Evolutionary conservation across 2,888 invertebrate genomes (phyloP), one percentile per base, ranked within the genome.

Genomic region (Ectemnius lituratus): DNA sequence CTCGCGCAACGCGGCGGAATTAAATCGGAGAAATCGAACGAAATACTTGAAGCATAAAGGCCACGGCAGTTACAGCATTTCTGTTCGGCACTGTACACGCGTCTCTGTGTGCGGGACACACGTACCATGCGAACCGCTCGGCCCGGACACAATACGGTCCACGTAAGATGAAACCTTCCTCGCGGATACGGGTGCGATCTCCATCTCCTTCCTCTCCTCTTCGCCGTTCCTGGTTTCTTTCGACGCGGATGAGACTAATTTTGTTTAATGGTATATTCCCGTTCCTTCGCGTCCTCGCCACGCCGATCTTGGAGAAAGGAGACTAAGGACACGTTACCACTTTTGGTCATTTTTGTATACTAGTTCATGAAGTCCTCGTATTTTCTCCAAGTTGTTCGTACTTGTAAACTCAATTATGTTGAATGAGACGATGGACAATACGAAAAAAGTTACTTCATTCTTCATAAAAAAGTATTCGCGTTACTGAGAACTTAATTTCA

Each of bases 241-340:
- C 67, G 67, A 70, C 79, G 72, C 76, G 80, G 75, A 79, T 76
- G 77, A 75, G 75, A 75, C 79, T 81, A 81, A 85, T 84, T 84
- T 80, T 72, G 70, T 79, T 82, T 81, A 83, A 83, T 81, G 76
- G 78, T 75, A 79, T 23, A 23, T 78, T 82, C 80, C 82, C 81
- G 77, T 81, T 78, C 70, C 75, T 83, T 81, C 78, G 70, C 75
- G 78, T 75, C 66, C 72, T 47, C 27, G 63, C 73, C 63, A 69
- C 49, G 59, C 20, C 46, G 59, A 37, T 37, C 37, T 6, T 4
- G 37, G 37, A 37, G 37, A 37, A 37, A 37, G 8, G 6, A 37
- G 37, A 37, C 37, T 37, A 11, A 37, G 11, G 37, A 37, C 11
- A 37, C 37, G 37, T 8, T 37, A 37, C 37, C 37, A 37, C 8